A percentile compares a stretch with the other conserved stretches of the same genome.
phyloP scores from a whole-genome alignment of 2,113 vertebrate species.

The Rutilus rutilus region DNA sequence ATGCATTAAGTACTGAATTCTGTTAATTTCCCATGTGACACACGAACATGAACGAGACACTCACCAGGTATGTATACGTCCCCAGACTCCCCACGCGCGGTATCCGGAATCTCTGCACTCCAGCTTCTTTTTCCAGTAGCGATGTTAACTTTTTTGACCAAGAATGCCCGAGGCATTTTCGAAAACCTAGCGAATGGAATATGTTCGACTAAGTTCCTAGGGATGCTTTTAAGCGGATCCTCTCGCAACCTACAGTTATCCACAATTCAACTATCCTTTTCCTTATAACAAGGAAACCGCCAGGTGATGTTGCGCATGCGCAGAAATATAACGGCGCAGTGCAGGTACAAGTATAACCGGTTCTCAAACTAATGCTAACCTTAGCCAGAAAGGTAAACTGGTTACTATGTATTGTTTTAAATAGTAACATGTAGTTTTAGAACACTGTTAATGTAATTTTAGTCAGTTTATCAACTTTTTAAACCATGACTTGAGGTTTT shows the following conservation, averaged over 20 bases:
- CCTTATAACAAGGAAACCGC: background rate
- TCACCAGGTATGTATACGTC: slow-evolving; percentile 51
- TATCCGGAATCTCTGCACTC: slow-evolving; percentile 47
- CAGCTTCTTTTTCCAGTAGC: slow-evolving; percentile 45
- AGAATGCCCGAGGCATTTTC: slow-evolving; percentile 54
- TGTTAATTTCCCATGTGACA: background rate
- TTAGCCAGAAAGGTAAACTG: background rate
- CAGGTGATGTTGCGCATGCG: slow-evolving; percentile 54
- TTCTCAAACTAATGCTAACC: background rate
- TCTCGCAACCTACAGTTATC: background rate
- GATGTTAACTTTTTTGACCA: slow-evolving; percentile 50
- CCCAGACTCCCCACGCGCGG: slow-evolving; percentile 34
- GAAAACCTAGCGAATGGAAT: background rate
- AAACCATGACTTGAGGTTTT: background rate
- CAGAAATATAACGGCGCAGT: slow-evolving; percentile 37
- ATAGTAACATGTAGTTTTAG: background rate
- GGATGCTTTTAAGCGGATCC: background rate
- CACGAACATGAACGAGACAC: background rate
- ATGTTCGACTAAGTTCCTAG: background rate
- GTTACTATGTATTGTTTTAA: background rate
- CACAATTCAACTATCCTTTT: background rate
- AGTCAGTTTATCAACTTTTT: background rate
- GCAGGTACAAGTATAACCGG: slow-evolving; percentile 28
- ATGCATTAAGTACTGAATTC: background rate
- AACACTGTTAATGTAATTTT: background rate